These are phyloP conservation scores for Hippopotamus amphibius DNA, from an alignment of 2,113 vertebrate genomes.

Conservation along the genomic window DNA sequence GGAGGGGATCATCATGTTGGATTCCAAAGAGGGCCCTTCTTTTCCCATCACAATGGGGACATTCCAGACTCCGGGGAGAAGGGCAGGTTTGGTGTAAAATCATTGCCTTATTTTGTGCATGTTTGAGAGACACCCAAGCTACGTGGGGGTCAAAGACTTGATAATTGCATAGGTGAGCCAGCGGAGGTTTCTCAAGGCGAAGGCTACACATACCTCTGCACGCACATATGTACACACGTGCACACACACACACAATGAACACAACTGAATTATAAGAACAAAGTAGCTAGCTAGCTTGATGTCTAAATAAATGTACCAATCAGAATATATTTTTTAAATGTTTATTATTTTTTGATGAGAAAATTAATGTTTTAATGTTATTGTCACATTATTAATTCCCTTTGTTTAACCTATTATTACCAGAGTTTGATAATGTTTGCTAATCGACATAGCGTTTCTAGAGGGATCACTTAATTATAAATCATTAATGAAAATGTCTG, in stretches of 20 bases:
- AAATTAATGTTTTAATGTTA: neutral
- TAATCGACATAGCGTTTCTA: neutral
- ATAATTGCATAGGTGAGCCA: neutral
- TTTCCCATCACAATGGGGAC: neutral
- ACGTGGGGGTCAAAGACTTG: neutral
- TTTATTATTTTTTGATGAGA: neutral
- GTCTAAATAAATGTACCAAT: neutral
- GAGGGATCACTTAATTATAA: neutral
- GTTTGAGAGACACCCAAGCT: too few species aligned
- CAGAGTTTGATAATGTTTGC: neutral
- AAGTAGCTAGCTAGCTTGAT: constrained; percentile 5
- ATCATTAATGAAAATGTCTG: neutral
- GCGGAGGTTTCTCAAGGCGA: neutral
- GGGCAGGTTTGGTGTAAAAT: neutral
- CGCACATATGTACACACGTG: accelerated
- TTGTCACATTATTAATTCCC: neutral
- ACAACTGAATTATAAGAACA: constrained; percentile 47
- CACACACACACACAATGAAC: neutral
- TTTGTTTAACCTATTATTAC: constrained; percentile 14
- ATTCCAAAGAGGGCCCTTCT: neutral
- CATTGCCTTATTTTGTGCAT: neutral
- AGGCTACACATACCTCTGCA: accelerated
- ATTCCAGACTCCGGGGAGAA: accelerated
- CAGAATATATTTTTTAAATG: neutral
- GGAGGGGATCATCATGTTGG: neutral